A percentile compares a stretch with the other conserved stretches of the same genome.
phyloP scores from a whole-genome alignment of 2,888 invertebrate species.

The Lasioglossum vierecki region DNA sequence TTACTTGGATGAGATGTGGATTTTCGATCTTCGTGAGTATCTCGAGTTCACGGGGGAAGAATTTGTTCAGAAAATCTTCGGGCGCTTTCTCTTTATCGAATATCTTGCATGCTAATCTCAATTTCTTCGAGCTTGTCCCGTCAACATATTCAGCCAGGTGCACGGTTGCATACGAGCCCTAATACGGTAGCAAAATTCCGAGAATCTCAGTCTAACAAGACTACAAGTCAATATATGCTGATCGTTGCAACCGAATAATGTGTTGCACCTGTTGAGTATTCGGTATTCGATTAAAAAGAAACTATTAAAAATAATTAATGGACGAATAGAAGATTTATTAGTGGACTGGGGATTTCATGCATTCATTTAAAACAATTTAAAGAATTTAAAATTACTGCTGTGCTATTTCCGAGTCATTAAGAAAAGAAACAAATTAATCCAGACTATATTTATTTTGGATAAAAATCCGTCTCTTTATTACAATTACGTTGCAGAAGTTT shows the following conservation, averaged over 20 bases:
- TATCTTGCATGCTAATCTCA: constrained; percentile 94
- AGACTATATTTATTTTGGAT: not conserved
- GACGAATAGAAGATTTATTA: too few relatives aligned
- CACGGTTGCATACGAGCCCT: constrained; percentile 96
- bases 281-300: not conserved
- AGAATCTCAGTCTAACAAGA: not conserved
- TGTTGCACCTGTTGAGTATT: not conserved
- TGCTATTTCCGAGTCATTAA: too few relatives aligned
- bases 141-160: constrained; percentile 93
- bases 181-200: constrained; percentile 13
- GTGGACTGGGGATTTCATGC: too few relatives aligned
- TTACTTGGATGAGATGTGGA: constrained; percentile 92
- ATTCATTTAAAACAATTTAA: too few relatives aligned
- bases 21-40: constrained; percentile 95
- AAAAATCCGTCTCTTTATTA: not conserved
- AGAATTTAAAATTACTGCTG: too few relatives aligned
- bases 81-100: constrained; percentile 96
- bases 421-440: not conserved
- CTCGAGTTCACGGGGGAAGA: constrained; percentile 96
- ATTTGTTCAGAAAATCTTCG: constrained; percentile 94
- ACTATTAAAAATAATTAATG: not conserved
- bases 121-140: constrained; percentile 88
- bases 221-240: not conserved
- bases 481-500: not conserved
- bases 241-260: not conserved